phyloP scores from a whole-genome alignment of 2,113 vertebrate species.

The Orientallactaga bullata region DNA sequence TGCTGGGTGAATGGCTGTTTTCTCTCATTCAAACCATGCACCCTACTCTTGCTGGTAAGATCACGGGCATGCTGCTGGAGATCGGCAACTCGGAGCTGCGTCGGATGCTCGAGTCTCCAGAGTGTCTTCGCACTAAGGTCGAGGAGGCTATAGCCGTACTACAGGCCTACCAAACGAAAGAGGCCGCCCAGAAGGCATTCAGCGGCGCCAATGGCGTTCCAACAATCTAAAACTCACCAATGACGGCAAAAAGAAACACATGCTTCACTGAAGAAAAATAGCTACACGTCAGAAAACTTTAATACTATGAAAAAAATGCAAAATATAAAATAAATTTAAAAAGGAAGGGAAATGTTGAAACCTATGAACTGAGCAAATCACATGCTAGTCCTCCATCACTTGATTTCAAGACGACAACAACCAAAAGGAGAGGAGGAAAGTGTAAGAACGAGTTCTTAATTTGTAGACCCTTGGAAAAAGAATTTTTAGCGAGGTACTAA shows the following conservation, averaged over 20 bases:
- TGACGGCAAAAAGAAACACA: too few species aligned
- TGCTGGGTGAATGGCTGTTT: conserved; percentile 13
- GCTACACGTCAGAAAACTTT: background rate
- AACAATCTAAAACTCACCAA: background rate
- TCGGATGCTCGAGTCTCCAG: background rate
- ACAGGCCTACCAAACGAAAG: background rate
- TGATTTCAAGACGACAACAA: background rate
- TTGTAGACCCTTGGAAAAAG: background rate
- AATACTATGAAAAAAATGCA: background rate
- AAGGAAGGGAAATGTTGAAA: background rate
- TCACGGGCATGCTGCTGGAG: conserved; percentile 18
- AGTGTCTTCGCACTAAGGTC: background rate
- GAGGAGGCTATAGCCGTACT: background rate
- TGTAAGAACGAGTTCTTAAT: background rate
- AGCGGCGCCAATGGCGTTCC: background rate
- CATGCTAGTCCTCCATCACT: background rate
- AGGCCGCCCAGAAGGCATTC: background rate
- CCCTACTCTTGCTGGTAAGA: background rate
- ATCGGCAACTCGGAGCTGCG: background rate
- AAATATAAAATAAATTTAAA: background rate
- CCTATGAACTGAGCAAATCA: background rate
- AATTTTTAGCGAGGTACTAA: background rate
- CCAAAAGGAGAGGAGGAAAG: background rate
- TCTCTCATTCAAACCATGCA: conserved; percentile 14
- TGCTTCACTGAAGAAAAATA: background rate